phyloP scores from a whole-genome alignment of 23 tunicate species.

The Trididemnum miniatum region DNA sequence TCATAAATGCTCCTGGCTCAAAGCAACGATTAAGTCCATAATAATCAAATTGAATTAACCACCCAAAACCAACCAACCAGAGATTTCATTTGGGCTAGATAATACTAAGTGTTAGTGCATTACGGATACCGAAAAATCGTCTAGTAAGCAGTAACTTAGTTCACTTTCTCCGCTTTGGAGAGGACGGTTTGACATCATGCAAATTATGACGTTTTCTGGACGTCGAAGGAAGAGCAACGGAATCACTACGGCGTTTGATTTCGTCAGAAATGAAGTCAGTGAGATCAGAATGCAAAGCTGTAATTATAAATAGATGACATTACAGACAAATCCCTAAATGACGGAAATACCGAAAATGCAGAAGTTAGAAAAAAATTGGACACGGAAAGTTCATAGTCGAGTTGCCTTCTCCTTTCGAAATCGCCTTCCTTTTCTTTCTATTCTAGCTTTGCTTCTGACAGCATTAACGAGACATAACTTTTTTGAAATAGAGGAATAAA shows the following conservation, averaged over 20 bases:
- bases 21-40: too few relatives aligned
- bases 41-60: too few relatives aligned
- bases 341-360: background rate
- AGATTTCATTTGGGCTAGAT: too few relatives aligned
- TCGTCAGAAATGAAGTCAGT: conserved; percentile 60
- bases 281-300: conserved; percentile 60
- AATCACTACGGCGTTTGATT: conserved; percentile 46
- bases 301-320: background rate
- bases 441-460: too few relatives aligned
- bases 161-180: conserved; percentile 60
- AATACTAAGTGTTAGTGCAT: too few relatives aligned
- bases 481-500: too few relatives aligned
- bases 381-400: background rate
- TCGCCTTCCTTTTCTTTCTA: too few relatives aligned
- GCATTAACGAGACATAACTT: too few relatives aligned
- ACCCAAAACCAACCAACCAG: too few relatives aligned
- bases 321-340: background rate
- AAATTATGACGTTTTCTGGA: conserved; percentile 28
- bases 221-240: conserved; percentile 6
- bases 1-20: too few relatives aligned
- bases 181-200: conserved; percentile 51
- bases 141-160: too few relatives aligned
- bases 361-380: background rate
- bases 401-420: background rate
- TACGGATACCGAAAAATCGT: too few relatives aligned